Evolutionary conservation across 2,888 invertebrate species (phyloP).

Genomic region (Eumacrocentrus americanus): DNA sequence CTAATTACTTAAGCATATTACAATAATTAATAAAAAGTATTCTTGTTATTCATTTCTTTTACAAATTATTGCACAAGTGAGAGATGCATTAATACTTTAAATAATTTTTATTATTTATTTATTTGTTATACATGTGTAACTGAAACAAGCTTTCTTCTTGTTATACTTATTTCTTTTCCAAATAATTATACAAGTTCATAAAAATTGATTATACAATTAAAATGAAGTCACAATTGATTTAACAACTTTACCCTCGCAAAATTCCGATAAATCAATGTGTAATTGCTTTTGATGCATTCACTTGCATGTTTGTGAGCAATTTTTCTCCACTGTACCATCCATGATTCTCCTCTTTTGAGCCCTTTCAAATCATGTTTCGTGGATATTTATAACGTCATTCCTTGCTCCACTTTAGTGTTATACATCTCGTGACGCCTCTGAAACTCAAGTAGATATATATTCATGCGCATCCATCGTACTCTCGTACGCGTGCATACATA

Average conservation of each 20-base stretch:
- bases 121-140: no score
- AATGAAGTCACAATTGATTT: background rate
- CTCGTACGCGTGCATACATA: background rate
- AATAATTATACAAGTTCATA: no score
- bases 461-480: background rate
- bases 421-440: constrained; percentile 10
- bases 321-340: constrained; percentile 8
- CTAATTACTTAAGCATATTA: background rate
- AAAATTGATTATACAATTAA: background rate
- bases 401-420: constrained; percentile 17
- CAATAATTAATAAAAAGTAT: background rate
- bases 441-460: constrained; percentile 2
- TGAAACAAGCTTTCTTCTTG: no score
- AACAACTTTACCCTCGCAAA: background rate
- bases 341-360: constrained; percentile 15
- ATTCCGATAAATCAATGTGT: constrained; percentile 3
- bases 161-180: no score
- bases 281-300: constrained; percentile 5
- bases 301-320: constrained; percentile 16
- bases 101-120: no score
- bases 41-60: no score
- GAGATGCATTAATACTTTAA: no score
- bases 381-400: constrained; percentile 13
- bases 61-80: no score
- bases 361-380: constrained; percentile 12